Percentiles rank a stretch among this genome's conserved stretches.
Evolutionary conservation across 2,113 vertebrate genomes (phyloP).

Genomic region (Raja brachyura): DNA sequence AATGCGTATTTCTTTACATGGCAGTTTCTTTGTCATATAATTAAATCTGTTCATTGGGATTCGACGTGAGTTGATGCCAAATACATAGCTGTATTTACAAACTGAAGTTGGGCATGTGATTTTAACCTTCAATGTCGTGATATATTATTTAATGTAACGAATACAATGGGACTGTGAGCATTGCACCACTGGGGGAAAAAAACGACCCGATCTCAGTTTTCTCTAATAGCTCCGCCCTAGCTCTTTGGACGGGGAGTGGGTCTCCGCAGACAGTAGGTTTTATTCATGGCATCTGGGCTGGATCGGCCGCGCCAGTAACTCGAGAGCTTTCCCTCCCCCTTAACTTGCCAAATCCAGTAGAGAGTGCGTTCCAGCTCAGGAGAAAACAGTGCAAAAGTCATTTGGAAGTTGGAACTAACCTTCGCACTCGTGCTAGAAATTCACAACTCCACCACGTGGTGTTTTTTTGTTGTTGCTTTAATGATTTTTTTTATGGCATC

Average conservation of each 20-base stretch:
- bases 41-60: neutral
- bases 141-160: neutral
- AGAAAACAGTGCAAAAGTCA: neutral
- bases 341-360: neutral
- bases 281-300: neutral
- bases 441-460: neutral
- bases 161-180: neutral
- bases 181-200: neutral
- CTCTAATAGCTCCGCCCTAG: neutral
- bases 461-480: no score
- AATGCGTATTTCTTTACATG: neutral
- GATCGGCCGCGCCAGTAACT: neutral
- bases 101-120: neutral
- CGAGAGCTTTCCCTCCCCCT: neutral
- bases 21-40: neutral
- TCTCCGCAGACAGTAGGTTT: neutral
- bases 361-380: no score
- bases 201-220: neutral
- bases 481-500: no score
- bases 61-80: no score
- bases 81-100: no score
- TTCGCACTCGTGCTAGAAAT: neutral
- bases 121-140: neutral
- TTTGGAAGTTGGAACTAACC: neutral
- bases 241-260: neutral